A percentile compares a stretch with the other conserved stretches of the same genome.
Conservation (phyloP, 2,113 vertebrate species). For the Oncorhynchus mykiss region DNA sequence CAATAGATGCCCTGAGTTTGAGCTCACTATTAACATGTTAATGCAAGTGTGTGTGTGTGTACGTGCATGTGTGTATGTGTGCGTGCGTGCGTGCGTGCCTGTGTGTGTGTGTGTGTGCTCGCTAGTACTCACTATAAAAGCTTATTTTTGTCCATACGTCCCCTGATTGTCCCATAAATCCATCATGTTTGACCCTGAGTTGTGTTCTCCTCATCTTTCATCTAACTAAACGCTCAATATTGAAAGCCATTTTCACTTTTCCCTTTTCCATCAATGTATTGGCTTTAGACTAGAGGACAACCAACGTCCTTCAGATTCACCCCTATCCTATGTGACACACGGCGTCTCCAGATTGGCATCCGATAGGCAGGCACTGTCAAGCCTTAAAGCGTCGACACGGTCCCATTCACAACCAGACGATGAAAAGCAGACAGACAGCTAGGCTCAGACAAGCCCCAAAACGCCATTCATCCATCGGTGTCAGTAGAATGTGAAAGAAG, state of each 20-base stretch:
- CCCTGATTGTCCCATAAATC: not conserved
- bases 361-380: slow-evolving; percentile 58
- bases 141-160: not conserved
- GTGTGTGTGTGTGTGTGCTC: not conserved
- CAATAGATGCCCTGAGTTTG: no score
- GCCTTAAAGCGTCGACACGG: slow-evolving; percentile 45
- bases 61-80: no score
- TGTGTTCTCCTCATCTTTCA: no score
- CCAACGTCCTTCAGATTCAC: slow-evolving; percentile 32
- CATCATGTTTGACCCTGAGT: no score
- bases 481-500: slow-evolving; percentile 37
- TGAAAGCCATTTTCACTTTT: slow-evolving; percentile 1
- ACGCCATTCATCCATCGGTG: slow-evolving; percentile 24
- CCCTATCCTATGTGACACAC: slow-evolving; percentile 38
- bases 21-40: not conserved
- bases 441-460: not conserved
- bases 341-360: slow-evolving; percentile 48
- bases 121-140: no score
- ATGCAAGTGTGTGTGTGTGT: not conserved
- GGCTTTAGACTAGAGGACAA: slow-evolving; percentile 28
- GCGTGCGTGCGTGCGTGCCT: no score
- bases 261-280: slow-evolving; percentile 32
- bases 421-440: not conserved
- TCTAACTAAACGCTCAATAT: no score
- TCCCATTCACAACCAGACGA: slow-evolving; percentile 28